Conservation (phyloP, 2,888 invertebrate species). For the Hymenopus coronatus region DNA sequence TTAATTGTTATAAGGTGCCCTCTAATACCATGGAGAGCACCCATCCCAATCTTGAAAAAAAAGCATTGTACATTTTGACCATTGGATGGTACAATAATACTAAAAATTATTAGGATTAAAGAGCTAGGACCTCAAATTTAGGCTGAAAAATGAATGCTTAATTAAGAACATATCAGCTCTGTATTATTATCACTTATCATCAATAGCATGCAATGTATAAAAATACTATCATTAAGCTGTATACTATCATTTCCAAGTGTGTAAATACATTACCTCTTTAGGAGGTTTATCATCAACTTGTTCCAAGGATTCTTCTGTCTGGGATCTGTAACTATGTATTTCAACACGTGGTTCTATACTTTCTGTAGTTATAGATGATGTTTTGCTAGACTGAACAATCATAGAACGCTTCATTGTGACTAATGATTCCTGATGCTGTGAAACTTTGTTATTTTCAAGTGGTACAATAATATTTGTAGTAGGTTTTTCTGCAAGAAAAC, state of each 20-base stretch:
- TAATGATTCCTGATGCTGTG: constrained; percentile 38
- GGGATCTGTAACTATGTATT: constrained; percentile 50
- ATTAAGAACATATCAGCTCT: too few species aligned
- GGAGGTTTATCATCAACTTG: constrained; percentile 54
- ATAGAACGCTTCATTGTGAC: constrained; percentile 57
- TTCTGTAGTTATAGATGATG: constrained; percentile 41
- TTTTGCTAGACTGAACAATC: constrained; percentile 51
- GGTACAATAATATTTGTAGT: not conserved
- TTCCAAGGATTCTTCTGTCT: constrained; percentile 53
- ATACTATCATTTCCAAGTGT: too few species aligned
- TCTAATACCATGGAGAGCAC: too few species aligned
- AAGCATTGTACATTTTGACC: too few species aligned
- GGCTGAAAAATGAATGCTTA: too few species aligned
- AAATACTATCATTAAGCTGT: not conserved
- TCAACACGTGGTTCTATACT: constrained; percentile 49
- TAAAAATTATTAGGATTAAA: too few species aligned
- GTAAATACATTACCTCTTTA: constrained; percentile 38
- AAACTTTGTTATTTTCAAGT: constrained; percentile 9
- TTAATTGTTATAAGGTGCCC: too few species aligned
- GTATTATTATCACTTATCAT: too few species aligned
- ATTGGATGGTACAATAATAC: too few species aligned
- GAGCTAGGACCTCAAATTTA: too few species aligned
- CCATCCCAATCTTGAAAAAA: too few species aligned
- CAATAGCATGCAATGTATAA: not conserved
- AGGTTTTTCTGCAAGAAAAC: not conserved